These are phyloP conservation scores for Anoplopoma fimbria DNA, from an alignment of 2,113 vertebrate species.

Conservation along the genomic window DNA sequence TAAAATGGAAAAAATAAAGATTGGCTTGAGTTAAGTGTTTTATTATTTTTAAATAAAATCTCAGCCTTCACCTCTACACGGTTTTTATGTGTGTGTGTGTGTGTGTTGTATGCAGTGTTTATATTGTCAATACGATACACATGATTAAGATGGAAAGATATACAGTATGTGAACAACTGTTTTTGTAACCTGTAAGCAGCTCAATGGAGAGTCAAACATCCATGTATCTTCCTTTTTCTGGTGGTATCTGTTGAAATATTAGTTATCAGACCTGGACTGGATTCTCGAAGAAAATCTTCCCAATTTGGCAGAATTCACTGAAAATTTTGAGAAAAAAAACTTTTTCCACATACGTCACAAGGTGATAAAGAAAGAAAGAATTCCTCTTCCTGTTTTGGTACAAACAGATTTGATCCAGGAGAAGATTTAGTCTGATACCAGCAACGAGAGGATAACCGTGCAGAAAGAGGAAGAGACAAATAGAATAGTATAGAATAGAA, in stretches of 20 bases:
- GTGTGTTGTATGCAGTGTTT: slow-evolving; percentile 41
- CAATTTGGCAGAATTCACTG: not conserved
- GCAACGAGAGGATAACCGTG: slow-evolving; percentile 36
- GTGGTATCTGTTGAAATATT: not conserved
- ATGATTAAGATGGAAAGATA: slow-evolving; percentile 37
- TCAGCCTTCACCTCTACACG: not conserved
- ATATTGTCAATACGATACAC: slow-evolving; percentile 28
- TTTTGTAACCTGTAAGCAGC: not conserved
- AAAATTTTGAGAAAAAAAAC: not conserved
- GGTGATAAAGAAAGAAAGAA: slow-evolving; percentile 19
- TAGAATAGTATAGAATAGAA: too few species aligned
- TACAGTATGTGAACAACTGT: not conserved
- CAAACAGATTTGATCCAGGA: slow-evolving; percentile 70
- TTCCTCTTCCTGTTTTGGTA: slow-evolving; percentile 70
- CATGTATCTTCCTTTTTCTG: not conserved
- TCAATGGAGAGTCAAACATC: not conserved
- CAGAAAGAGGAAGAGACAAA: slow-evolving; percentile 14
- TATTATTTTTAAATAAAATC: slow-evolving; percentile 1
- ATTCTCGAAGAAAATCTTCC: not conserved
- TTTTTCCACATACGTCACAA: not conserved
- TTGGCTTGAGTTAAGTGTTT: slow-evolving; percentile 38
- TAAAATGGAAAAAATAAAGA: slow-evolving; percentile 56
- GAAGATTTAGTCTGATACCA: slow-evolving; percentile 29
- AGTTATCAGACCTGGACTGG: not conserved
- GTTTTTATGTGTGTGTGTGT: not conserved